A percentile compares a stretch with the other conserved stretches of the same genome.
Evolutionary conservation across 2,797 vertebrate species (phyloP).

Genomic region (Rhincodon typus): DNA sequence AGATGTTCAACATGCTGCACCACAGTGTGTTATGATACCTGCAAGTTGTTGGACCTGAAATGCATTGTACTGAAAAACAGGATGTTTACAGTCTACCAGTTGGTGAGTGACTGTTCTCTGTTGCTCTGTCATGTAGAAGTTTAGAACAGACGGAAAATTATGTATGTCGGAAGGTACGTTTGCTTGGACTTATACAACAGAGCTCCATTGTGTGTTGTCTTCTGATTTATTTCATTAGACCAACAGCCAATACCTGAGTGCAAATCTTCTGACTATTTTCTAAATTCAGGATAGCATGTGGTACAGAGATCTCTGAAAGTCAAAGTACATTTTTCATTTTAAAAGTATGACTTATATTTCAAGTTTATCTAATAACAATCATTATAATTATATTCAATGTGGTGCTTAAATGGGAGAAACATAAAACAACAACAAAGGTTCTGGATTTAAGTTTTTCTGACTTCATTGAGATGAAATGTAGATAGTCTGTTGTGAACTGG

Average conservation of each 20-base stretch:
- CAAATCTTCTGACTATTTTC: not conserved
- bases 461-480: not conserved
- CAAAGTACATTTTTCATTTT: not conserved
- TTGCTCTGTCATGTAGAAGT: not conserved
- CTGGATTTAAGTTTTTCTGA: not conserved
- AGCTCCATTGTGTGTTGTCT: not conserved
- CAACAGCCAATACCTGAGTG: not conserved
- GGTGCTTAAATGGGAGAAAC: not conserved
- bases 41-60: not conserved
- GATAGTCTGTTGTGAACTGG: too few species aligned
- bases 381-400: not conserved
- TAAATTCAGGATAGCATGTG: not conserved
- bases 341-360: not conserved
- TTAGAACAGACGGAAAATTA: not conserved
- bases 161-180: not conserved
- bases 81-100: not conserved
- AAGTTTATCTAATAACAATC: not conserved
- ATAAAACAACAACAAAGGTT: not conserved
- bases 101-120: not conserved
- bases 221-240: not conserved
- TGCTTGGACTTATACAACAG: not conserved
- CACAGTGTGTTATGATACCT: not conserved
- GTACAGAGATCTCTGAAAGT: not conserved
- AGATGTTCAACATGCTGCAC: not conserved
- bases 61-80: not conserved